phyloP scores from a whole-genome alignment of 2,888 invertebrate genomes.

The Conops quadrifasciatus region DNA sequence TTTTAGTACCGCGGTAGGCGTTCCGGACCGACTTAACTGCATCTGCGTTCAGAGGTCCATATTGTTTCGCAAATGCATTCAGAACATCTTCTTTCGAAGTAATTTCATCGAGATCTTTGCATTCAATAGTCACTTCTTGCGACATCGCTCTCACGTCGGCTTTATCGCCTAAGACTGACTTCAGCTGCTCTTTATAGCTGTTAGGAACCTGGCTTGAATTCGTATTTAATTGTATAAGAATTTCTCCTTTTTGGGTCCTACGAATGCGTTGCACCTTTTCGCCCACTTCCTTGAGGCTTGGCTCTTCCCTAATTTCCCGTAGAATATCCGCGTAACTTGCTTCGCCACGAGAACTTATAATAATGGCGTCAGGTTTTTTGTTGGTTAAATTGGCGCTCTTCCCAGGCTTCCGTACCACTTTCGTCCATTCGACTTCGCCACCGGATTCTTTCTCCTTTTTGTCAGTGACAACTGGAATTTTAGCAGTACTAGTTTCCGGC shows the following conservation, averaged over 20 bases:
- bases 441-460: background rate
- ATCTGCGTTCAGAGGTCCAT: background rate
- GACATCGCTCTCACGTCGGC: background rate
- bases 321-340: background rate
- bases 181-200: background rate
- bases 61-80: background rate
- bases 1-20: conserved; percentile 4
- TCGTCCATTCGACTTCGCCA: background rate
- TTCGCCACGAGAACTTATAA: background rate
- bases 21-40: background rate
- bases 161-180: background rate
- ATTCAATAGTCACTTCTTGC: background rate
- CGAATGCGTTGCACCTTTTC: background rate
- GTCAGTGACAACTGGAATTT: background rate
- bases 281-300: background rate
- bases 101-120: background rate
- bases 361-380: background rate
- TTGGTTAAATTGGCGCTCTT: background rate
- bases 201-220: background rate
- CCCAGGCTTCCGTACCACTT: background rate
- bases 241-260: conserved; percentile 5
- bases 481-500: background rate
- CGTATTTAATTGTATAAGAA: background rate
- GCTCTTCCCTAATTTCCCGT: background rate
- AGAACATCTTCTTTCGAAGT: background rate